phyloP scores from a whole-genome alignment of 2,113 vertebrate genomes.

The Chrysemys picta region DNA sequence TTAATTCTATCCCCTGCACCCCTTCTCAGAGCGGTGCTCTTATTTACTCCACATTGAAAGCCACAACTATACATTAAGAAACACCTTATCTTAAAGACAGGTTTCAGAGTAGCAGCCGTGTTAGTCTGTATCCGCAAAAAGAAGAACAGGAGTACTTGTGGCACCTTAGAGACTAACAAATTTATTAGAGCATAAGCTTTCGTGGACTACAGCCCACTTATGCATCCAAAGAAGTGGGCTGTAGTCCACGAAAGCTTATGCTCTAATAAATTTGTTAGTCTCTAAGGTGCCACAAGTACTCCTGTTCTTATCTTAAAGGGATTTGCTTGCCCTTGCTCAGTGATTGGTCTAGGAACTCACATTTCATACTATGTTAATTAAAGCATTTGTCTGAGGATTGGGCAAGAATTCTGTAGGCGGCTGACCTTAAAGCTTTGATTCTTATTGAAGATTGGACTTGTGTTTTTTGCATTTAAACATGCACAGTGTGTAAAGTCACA shows the following conservation, averaged over 20 bases:
- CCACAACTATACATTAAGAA: background rate
- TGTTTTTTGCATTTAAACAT: background rate
- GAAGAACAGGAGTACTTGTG: no score
- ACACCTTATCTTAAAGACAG: background rate
- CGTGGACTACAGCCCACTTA: no score
- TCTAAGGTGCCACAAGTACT: no score
- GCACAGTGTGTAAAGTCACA: background rate
- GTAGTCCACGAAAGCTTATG: no score
- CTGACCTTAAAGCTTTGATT: background rate
- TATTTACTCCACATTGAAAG: rapidly evolving
- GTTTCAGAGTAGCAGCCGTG: no score
- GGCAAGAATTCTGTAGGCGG: background rate
- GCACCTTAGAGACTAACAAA: no score
- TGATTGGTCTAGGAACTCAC: background rate
- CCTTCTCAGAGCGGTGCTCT: rapidly evolving
- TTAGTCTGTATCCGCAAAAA: no score
- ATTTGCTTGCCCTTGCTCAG: background rate
- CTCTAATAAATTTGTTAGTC: no score
- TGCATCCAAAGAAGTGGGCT: no score
- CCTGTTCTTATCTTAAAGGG: background rate
- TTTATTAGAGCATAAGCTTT: no score
- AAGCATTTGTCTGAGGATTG: background rate
- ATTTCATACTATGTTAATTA: background rate
- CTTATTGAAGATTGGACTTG: background rate
- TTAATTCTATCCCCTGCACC: background rate